Conservation (phyloP, 2,113 vertebrate species). For the Bufo bufo region DNA sequence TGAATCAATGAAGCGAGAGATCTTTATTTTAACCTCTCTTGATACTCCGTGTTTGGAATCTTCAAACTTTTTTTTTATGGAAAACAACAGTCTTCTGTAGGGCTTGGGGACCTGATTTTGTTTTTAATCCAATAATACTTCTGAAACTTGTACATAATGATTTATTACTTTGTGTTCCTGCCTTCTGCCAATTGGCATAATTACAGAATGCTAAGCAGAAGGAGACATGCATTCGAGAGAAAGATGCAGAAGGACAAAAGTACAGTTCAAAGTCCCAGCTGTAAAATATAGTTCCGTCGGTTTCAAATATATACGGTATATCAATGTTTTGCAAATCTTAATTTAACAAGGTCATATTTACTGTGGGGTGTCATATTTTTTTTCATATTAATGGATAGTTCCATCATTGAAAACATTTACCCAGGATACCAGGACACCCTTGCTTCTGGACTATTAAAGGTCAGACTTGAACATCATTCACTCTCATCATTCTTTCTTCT, state of each 20-base stretch:
- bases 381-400: neutral
- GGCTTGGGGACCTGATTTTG: neutral
- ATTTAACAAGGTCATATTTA: neutral
- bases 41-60: neutral
- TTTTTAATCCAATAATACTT: slow-evolving; percentile 29
- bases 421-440: neutral
- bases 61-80: neutral
- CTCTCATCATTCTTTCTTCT: neutral
- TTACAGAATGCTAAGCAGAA: slow-evolving; percentile 9
- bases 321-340: slow-evolving; percentile 11
- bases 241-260: slow-evolving; percentile 30
- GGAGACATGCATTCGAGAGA: neutral
- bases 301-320: neutral
- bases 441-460: neutral
- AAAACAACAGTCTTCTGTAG: neutral
- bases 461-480: neutral
- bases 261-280: neutral
- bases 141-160: slow-evolving; percentile 25
- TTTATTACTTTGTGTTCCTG: slow-evolving; percentile 19
- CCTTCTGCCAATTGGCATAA: slow-evolving; percentile 40
- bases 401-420: neutral
- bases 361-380: neutral
- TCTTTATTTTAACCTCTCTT: slow-evolving; percentile 26
- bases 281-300: neutral
- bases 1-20: slow-evolving; percentile 10